phyloP scores from a whole-genome alignment of 1,140 invertebrate genomes.

The Pseudomyrmex pallidus region DNA sequence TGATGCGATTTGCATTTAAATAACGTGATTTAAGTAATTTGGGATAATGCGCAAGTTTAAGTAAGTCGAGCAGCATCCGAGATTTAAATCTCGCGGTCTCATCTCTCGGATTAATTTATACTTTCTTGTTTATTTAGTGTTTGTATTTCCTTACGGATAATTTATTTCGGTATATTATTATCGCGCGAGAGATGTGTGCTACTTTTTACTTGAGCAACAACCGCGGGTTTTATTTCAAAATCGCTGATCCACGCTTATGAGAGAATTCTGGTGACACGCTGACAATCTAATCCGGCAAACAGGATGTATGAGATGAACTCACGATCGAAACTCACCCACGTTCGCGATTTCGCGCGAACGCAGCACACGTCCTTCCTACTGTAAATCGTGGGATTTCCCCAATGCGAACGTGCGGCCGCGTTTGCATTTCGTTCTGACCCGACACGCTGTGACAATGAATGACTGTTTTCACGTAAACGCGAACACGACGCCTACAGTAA shows the following conservation, averaged over 20 bases:
- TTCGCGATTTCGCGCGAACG: conserved; percentile 34
- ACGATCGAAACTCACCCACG: conserved; percentile 30
- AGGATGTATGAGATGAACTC: conserved; percentile 45
- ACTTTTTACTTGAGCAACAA: too few relatives aligned
- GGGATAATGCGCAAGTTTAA: not conserved
- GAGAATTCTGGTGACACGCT: conserved; percentile 12
- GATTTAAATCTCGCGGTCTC: not conserved
- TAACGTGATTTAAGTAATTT: conserved; percentile 11
- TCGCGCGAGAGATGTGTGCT: too few relatives aligned
- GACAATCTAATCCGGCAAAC: conserved; percentile 24
- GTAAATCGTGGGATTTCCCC: conserved; percentile 45
- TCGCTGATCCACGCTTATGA: conserved; percentile 12
- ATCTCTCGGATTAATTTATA: not conserved
- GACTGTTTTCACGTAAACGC: conserved; percentile 37
- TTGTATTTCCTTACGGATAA: too few relatives aligned
- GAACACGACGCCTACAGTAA: conserved; percentile 1
- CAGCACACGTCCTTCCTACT: not conserved
- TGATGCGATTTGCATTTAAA: conserved; percentile 31
- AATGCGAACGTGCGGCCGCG: conserved; percentile 13
- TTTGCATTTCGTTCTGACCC: conserved; percentile 45
- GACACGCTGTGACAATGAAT: conserved; percentile 40
- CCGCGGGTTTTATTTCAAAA: not conserved
- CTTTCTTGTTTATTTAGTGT: not conserved
- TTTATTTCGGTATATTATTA: too few relatives aligned
- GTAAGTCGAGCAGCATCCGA: not conserved